Evolutionary conservation across 2,797 vertebrate species (phyloP), one percentile per base, ranked within the genome.

Genomic region (Acrossocheilus wenchowensis): DNA sequence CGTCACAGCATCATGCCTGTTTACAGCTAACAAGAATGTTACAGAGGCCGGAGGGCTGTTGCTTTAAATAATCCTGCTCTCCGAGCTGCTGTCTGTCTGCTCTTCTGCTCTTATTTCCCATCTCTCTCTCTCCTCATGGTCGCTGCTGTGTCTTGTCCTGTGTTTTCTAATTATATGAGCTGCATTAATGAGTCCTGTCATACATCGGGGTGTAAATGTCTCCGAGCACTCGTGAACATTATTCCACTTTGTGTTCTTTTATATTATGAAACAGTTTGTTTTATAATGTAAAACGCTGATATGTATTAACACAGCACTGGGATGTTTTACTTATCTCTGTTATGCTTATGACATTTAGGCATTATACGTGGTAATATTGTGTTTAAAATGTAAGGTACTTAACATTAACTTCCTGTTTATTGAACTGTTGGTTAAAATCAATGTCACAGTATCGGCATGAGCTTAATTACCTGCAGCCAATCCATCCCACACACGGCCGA

Each of bases 61-160:
- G 66, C 57, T 66, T 79, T 52, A 69, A 77, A 80, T 88, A 72
- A 50, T 75, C 21, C 66, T 60, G 21, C 41, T 60, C 81, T 62
- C 60, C 4, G 52, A 50, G 54, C 74, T 48, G 34, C 36, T 54
- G 17, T 81, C 75, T n/a, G 14, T 78, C 60, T 48, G 71, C 43
- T 74, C 43, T 34, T 52, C 26, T 34, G n/a, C 74, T 78, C 75
- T 57, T 23, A 14, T 77, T 77, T 14, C 9, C 30, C 30, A 41
- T 34, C 68, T 21, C 39, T 48, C 39, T 48, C 39, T 26, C 52
- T 43, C 66, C 60, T 30, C 64, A 11, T 60, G 62, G 19, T 60
- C 21, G 9, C 45, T 19, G 5, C 15, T n/a, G 7, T 26, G 15
- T 26, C 21, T 34, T 4, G 17, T 30, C 5, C 23, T 21, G 11